Conservation (phyloP, 2,888 invertebrate species). For the Strigamia maritima region DNA sequence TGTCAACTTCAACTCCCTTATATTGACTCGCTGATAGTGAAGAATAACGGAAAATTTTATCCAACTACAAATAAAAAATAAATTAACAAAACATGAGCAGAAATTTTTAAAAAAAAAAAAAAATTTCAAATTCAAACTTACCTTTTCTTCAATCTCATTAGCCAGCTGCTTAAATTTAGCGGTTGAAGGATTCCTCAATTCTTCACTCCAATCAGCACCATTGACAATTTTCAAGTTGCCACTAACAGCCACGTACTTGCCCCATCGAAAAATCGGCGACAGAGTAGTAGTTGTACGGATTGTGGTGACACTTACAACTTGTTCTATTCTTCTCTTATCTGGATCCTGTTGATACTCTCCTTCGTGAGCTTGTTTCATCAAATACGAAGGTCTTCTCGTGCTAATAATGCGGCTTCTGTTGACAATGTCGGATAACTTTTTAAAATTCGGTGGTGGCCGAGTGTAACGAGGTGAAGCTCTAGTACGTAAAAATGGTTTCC, state of each 20-base stretch:
- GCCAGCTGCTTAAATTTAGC: constrained; percentile 81
- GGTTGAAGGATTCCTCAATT: constrained; percentile 79
- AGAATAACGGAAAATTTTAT: constrained; percentile 75
- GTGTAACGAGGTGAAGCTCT: background rate
- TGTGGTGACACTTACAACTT: constrained; percentile 37
- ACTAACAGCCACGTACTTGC: constrained; percentile 60
- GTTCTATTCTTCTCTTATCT: constrained; percentile 27
- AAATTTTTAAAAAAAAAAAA: background rate
- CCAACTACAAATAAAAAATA: constrained; percentile 61
- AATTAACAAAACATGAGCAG: background rate
- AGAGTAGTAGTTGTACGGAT: constrained; percentile 40
- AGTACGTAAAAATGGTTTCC: constrained; percentile 29
- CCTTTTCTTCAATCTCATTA: constrained; percentile 74
- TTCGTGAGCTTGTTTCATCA: background rate
- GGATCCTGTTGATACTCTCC: constrained; percentile 41
- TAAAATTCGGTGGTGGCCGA: constrained; percentile 18
- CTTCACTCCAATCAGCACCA: constrained; percentile 79
- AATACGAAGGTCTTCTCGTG: background rate
- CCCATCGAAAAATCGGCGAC: constrained; percentile 42
- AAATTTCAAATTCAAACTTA: constrained; percentile 50
- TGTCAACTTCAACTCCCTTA: constrained; percentile 79
- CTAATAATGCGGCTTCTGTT: background rate
- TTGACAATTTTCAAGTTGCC: constrained; percentile 80
- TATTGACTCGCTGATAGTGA: constrained; percentile 74
- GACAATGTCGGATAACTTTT: constrained; percentile 21